phyloP scores from a whole-genome alignment of 2,888 invertebrate genomes.

The Leptinotarsa haldemani region DNA sequence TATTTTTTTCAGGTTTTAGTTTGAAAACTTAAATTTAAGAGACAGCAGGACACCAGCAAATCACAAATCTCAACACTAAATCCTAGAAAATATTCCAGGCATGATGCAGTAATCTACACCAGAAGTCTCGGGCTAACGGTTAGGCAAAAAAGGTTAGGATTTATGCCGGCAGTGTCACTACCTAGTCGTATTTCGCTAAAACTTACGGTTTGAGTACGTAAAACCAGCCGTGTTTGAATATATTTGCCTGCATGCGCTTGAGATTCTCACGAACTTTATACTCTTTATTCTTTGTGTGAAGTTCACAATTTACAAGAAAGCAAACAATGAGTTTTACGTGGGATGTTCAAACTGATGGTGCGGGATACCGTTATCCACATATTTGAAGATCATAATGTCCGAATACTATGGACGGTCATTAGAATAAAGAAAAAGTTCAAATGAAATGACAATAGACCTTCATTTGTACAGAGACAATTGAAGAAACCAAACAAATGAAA shows the following conservation, averaged over 20 bases:
- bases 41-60: too few species aligned
- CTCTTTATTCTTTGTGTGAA: constrained; percentile 25
- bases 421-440: too few species aligned
- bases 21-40: too few species aligned
- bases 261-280: constrained; percentile 36
- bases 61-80: too few species aligned
- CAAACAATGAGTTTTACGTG: constrained; percentile 16
- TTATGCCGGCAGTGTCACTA: constrained; percentile 24
- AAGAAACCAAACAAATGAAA: too few species aligned
- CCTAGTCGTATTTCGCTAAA: constrained; percentile 27
- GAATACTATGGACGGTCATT: neutral
- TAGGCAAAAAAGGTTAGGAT: constrained; percentile 22
- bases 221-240: constrained; percentile 38
- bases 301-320: constrained; percentile 19
- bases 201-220: constrained; percentile 34
- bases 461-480: too few species aligned
- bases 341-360: constrained; percentile 11
- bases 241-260: constrained; percentile 38
- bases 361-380: constrained; percentile 7
- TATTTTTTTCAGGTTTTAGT: too few species aligned
- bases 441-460: too few species aligned
- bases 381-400: constrained; percentile 3
- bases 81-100: neutral
- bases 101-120: constrained; percentile 8
- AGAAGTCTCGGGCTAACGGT: constrained; percentile 9